A percentile compares a stretch with the other conserved stretches of the same genome.
These are phyloP conservation scores for Passer domesticus DNA, from an alignment of 2,113 vertebrate genomes.

Conservation along the genomic window DNA sequence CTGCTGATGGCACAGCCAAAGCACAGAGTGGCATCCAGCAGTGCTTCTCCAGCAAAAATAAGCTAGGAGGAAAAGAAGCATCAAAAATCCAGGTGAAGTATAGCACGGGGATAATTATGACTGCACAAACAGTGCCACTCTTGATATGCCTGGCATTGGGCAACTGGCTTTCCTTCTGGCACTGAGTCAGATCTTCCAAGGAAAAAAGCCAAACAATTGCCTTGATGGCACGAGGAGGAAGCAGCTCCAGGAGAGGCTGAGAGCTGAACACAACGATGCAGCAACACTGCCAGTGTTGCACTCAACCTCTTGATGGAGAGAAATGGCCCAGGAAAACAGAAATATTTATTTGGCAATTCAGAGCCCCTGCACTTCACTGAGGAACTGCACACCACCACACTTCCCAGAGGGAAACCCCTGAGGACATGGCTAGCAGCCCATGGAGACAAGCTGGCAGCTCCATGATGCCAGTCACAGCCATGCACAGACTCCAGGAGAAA, in stretches of 20 bases:
- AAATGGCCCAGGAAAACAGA: neutral
- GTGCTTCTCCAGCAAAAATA: neutral
- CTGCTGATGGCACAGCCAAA: neutral
- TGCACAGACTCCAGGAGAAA: neutral
- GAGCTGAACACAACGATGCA: neutral
- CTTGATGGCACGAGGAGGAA: neutral
- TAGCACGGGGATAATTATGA: neutral
- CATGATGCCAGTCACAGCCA: fast-evolving
- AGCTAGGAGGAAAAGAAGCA: neutral
- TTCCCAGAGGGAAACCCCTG: neutral
- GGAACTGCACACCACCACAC: neutral
- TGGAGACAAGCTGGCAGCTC: neutral
- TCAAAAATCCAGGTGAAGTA: neutral
- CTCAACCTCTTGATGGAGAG: neutral
- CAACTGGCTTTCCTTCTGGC: neutral
- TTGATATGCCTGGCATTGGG: neutral
- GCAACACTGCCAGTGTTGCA: neutral
- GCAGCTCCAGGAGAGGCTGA: neutral
- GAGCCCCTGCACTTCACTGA: neutral
- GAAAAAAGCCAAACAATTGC: neutral
- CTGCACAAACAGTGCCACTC: neutral
- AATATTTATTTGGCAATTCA: neutral
- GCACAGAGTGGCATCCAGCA: neutral
- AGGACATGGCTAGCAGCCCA: neutral
- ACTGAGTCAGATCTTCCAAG: neutral